A percentile compares a stretch with the other conserved stretches of the same genome.
These are phyloP conservation scores for Nannospalax galili DNA, from an alignment of 2,113 vertebrate species.

Conservation along the genomic window DNA sequence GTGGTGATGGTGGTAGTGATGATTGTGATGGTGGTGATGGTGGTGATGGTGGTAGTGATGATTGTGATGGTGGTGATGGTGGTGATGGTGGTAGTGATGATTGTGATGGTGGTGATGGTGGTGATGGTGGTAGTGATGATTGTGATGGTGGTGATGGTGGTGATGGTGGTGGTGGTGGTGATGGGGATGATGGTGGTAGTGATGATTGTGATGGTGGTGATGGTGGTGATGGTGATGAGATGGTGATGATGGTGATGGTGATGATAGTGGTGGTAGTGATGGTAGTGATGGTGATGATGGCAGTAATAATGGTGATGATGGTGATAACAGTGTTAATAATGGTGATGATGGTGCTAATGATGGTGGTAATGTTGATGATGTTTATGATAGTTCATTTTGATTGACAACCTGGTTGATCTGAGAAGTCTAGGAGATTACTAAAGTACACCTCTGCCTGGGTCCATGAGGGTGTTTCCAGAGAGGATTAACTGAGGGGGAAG, in stretches of 20 bases:
- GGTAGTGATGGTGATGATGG: rapidly evolving
- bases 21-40: rapidly evolving
- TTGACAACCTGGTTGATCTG: rapidly evolving
- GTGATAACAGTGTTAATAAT: rapidly evolving
- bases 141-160: rapidly evolving
- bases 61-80: neutral
- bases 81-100: neutral
- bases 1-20: rapidly evolving
- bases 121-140: neutral
- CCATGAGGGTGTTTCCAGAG: neutral
- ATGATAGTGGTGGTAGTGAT: rapidly evolving
- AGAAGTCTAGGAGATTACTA: neutral
- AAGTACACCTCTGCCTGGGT: neutral
- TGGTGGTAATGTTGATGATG: rapidly evolving
- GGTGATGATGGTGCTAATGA: rapidly evolving
- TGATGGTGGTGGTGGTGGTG: neutral
- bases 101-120: neutral
- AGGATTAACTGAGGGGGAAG: neutral
- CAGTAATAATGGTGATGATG: rapidly evolving
- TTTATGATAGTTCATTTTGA: neutral
- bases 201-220: neutral
- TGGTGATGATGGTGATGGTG: neutral
- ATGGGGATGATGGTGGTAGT: neutral
- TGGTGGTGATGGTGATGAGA: neutral
- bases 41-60: neutral